Evolutionary conservation across 2,888 invertebrate species (phyloP), one percentile per base, ranked within the genome.

Genomic region (Incurvaria masculella): DNA sequence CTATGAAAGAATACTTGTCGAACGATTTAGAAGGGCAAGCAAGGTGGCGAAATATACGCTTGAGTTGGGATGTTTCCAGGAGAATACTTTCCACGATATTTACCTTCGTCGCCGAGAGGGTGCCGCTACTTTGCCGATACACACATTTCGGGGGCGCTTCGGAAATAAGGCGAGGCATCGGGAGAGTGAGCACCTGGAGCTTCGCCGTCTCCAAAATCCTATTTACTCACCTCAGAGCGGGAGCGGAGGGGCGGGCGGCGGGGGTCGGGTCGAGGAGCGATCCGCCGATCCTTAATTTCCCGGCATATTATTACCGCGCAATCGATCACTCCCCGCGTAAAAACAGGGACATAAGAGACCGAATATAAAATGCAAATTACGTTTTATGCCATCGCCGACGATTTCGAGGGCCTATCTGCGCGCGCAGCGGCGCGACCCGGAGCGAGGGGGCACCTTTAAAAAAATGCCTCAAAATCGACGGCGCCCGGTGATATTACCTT

Each of bases 401-500:
- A 14, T 41, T 18, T 20, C 18, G 41, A 41, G 41, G 41, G 19
- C 21, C 17, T 41, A 20, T 21, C 19, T 41, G 41, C 41, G 39
- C 16, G 39, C n/a, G 14, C 41, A 14, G 11, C 21, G 11, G 39
- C 39, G 6, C 39, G 39, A 4, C 39, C 39, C 16, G 18, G 6
- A 14, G 19, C 33, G 21, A 45, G 38, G 18, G 14, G 16, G 44
- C 21, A 40, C 23, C 14, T 20, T 26, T 18, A 48, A 40, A 48
- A 46, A 46, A 33, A 38, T 49, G 46, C 47, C 47, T 49, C 45
- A 49, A 44, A 17, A 39, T 39, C 20, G 27, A 38, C 45, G 16
- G 46, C 46, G 49, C 47, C 39, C 33, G 47, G 49, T 49, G 49
- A 51, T 49, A 51, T 51, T 49, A 42, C 47, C 48, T 39, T 47